These are phyloP conservation scores for Phorcus lineatus DNA, from an alignment of 2,888 invertebrate species.

Conservation along the genomic window DNA sequence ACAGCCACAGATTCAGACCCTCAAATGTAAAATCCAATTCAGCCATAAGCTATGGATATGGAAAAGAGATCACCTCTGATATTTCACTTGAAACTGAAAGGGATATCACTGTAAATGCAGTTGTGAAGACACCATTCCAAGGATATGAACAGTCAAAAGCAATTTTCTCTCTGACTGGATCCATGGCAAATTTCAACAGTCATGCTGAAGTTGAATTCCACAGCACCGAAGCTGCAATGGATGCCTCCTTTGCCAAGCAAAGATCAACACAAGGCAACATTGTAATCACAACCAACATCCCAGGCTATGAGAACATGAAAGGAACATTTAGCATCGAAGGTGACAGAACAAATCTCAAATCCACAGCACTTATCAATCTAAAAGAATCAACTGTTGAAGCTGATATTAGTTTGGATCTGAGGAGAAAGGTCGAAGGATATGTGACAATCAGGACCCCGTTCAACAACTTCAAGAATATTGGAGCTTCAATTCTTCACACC, in stretches of 20 bases:
- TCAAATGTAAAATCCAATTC: background rate
- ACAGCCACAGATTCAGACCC: background rate
- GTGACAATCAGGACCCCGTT: slow-evolving; percentile 29
- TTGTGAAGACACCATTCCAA: slow-evolving; percentile 9
- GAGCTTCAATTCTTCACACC: slow-evolving; percentile 34
- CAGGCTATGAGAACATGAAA: slow-evolving; percentile 1
- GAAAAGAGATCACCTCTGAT: background rate
- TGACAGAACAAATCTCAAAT: background rate
- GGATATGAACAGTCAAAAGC: background rate
- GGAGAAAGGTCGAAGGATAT: slow-evolving; percentile 14
- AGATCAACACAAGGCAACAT: background rate
- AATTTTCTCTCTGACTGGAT: background rate
- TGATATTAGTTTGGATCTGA: background rate
- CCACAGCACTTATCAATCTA: background rate
- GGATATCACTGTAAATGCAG: background rate
- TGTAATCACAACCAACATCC: slow-evolving; percentile 14
- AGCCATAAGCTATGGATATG: slow-evolving; percentile 22
- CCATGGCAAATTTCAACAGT: background rate
- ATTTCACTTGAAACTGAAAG: background rate
- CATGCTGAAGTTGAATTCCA: background rate
- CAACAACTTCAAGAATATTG: slow-evolving; percentile 26
- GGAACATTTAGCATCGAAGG: background rate
- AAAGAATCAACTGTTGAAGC: background rate
- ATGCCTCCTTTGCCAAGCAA: background rate
- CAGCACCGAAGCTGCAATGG: background rate